A percentile compares a stretch with the other conserved stretches of the same genome.
Conservation (phyloP, 2,797 vertebrate genomes). For the Myoxocephalus aenaeus region DNA sequence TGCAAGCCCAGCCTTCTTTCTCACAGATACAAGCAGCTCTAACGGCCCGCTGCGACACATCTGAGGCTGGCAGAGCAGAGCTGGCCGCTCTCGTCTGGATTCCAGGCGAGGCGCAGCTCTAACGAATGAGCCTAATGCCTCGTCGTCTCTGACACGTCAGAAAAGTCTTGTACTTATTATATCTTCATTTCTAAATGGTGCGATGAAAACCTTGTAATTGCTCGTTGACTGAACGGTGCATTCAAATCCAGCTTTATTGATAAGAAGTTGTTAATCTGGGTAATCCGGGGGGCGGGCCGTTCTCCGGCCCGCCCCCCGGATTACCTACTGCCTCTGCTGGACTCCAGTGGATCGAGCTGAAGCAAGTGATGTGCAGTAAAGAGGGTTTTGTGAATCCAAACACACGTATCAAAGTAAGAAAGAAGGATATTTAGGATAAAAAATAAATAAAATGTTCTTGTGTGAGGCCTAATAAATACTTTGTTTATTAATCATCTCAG, state of each 20-base stretch:
- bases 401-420: neutral
- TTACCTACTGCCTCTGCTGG: no score
- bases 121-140: no score
- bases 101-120: no score
- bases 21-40: conserved; percentile 53
- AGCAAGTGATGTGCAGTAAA: neutral
- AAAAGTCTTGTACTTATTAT: neutral
- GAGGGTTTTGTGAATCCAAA: neutral
- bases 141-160: neutral
- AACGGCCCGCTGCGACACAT: conserved; percentile 47
- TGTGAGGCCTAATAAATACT: no score
- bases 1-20: conserved; percentile 29
- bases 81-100: no score
- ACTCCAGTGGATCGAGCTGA: no score
- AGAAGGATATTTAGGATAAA: neutral
- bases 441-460: neutral
- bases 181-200: neutral
- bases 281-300: no score
- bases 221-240: neutral
- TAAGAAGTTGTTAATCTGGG: neutral
- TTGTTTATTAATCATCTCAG: neutral
- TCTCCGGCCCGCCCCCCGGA: no score
- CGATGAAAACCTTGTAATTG: neutral
- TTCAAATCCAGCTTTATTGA: neutral
- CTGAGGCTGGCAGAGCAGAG: conserved; percentile 31